Percentiles rank a stretch among this genome's conserved stretches.
phyloP scores from a whole-genome alignment of 35 echinoderm and acorn worm species.

The Heliocidaris erythrogramma region DNA sequence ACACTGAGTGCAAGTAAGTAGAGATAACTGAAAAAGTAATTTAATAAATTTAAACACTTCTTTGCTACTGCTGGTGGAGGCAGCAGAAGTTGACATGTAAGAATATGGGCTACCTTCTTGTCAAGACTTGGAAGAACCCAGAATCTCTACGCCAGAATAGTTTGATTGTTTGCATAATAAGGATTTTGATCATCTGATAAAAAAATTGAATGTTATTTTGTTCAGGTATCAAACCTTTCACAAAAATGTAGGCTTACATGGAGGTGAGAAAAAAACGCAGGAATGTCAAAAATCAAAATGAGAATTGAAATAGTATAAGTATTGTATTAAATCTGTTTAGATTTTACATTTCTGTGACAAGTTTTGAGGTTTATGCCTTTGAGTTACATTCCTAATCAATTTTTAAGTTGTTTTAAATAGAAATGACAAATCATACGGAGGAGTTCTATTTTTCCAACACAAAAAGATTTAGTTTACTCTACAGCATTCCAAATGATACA shows the following conservation, averaged over 20 bases:
- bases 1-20: slow-evolving; percentile 75
- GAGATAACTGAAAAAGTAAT: neutral
- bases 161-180: neutral
- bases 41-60: neutral
- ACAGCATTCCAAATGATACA: neutral
- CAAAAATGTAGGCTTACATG: too few species aligned
- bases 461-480: neutral
- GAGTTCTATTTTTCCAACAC: too few species aligned
- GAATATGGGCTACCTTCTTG: neutral
- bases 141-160: neutral
- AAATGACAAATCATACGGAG: too few species aligned
- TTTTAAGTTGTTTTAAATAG: too few species aligned
- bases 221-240: too few species aligned
- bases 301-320: too few species aligned
- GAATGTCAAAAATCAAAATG: too few species aligned
- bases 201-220: neutral
- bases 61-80: neutral
- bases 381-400: too few species aligned
- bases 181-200: neutral
- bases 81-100: neutral
- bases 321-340: too few species aligned
- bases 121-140: neutral
- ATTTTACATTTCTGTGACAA: too few species aligned
- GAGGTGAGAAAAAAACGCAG: too few species aligned
- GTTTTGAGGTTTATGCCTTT: too few species aligned